A percentile compares a stretch with the other conserved stretches of the same genome.
Conservation (phyloP, 2,113 vertebrate species). For the Podocnemis expansa region DNA sequence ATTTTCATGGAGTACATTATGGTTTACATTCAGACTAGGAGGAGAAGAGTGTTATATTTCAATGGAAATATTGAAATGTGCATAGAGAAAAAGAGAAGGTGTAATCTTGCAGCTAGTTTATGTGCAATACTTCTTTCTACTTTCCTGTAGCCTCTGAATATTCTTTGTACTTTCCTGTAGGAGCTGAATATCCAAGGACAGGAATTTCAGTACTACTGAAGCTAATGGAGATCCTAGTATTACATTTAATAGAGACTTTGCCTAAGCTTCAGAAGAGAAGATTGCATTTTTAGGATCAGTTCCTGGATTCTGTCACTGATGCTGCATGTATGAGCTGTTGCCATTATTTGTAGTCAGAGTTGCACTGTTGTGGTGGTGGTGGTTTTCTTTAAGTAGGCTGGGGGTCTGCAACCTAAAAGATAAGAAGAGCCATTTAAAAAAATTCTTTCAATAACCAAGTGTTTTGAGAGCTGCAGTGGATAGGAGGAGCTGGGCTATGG, state of each 20-base stretch:
- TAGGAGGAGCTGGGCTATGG: no score
- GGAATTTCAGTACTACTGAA: background rate
- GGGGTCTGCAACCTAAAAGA: no score
- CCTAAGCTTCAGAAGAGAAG: background rate
- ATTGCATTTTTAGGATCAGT: accelerated
- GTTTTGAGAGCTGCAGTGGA: no score
- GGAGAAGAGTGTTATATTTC: background rate
- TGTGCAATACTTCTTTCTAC: background rate
- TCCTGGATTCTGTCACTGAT: background rate
- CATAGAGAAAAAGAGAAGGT: background rate
- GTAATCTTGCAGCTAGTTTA: background rate
- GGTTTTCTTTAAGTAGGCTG: background rate
- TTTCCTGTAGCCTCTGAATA: background rate
- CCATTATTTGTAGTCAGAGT: background rate
- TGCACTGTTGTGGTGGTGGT: background rate
- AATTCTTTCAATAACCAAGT: no score
- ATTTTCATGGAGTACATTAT: background rate
- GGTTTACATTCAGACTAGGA: background rate
- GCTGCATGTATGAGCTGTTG: accelerated
- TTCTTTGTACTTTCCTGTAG: background rate
- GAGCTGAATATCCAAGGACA: background rate
- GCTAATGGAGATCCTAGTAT: background rate
- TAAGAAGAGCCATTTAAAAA: no score
- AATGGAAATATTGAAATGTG: background rate
- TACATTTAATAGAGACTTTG: no score